A percentile compares a stretch with the other conserved stretches of the same genome.
phyloP scores from a whole-genome alignment of 1,140 invertebrate species.

The Lanistes nyassanus region DNA sequence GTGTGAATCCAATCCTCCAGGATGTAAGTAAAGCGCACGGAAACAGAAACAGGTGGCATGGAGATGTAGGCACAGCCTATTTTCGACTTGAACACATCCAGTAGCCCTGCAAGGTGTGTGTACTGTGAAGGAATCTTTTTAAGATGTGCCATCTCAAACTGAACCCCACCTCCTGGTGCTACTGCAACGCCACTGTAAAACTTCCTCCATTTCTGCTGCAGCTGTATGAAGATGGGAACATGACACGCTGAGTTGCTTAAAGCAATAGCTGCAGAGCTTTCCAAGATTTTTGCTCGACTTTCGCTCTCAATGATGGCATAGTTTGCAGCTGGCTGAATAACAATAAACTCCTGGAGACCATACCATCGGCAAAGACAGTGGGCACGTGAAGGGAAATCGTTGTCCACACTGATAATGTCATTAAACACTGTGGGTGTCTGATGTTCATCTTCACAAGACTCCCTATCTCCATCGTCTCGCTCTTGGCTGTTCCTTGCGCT shows the following conservation, averaged over 20 bases:
- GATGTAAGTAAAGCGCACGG: conserved; percentile 85
- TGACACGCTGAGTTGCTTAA: conserved; percentile 83
- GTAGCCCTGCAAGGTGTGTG: conserved; percentile 78
- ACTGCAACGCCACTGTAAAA: conserved; percentile 81
- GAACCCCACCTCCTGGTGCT: conserved; percentile 77
- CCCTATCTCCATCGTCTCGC: conserved; percentile 46
- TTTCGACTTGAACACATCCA: conserved; percentile 69
- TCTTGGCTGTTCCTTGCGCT: conserved; percentile 32
- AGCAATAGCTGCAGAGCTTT: conserved; percentile 87
- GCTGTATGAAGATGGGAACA: conserved; percentile 88
- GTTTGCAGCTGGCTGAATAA: conserved; percentile 73
- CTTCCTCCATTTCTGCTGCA: conserved; percentile 78
- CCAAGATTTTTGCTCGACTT: conserved; percentile 83
- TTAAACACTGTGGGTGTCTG: conserved; percentile 66
- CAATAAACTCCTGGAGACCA: conserved; percentile 85
- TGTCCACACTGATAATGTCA: conserved; percentile 74
- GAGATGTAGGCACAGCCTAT: conserved; percentile 58
- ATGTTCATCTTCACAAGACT: conserved; percentile 51
- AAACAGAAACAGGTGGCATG: conserved; percentile 75
- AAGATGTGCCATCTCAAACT: conserved; percentile 90
- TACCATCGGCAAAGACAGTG: conserved; percentile 73
- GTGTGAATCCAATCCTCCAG: conserved; percentile 75
- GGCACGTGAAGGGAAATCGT: conserved; percentile 75
- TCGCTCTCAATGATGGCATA: conserved; percentile 76
- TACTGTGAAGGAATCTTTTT: conserved; percentile 83